phyloP scores from a whole-genome alignment of 35 echinoderm and acorn worm genomes.

The Apostichopus parvimensis region DNA sequence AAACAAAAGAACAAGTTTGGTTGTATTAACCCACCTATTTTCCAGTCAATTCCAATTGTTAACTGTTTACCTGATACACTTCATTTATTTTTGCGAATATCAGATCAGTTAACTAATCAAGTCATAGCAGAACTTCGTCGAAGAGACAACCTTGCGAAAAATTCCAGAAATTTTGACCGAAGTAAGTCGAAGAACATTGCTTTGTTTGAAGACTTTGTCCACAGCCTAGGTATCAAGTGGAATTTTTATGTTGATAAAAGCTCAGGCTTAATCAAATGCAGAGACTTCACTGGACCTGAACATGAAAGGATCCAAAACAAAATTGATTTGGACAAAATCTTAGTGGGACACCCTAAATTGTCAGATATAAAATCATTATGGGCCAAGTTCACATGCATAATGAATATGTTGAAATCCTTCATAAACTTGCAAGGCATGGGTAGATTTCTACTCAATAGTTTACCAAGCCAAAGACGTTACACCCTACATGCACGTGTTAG shows the following conservation, averaged over 20 bases:
- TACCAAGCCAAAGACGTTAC: constrained; percentile 49
- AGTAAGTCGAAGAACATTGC: constrained; percentile 37
- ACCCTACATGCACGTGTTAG: constrained; percentile 56
- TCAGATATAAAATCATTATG: constrained; percentile 16
- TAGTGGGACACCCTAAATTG: constrained; percentile 19
- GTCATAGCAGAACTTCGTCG: constrained; percentile 15
- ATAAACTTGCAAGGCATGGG: constrained; percentile 14
- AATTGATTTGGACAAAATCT: constrained; percentile 34
- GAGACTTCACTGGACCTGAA: constrained; percentile 51
- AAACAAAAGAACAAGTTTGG: constrained; percentile 30
- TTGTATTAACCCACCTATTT: constrained; percentile 50
- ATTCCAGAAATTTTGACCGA: constrained; percentile 45
- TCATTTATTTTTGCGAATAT: constrained; percentile 64
- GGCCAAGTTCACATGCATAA: constrained; percentile 3
- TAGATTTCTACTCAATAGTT: constrained; percentile 19
- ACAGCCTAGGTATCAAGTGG: constrained; percentile 40
- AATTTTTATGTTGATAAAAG: constrained; percentile 43
- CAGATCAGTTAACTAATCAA: constrained; percentile 59
- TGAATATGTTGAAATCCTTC: constrained; percentile 5
- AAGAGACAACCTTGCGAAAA: constrained; percentile 52
- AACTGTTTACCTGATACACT: constrained; percentile 54
- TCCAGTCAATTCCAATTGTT: constrained; percentile 49
- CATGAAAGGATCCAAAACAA: constrained; percentile 59
- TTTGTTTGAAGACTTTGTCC: constrained; percentile 54
- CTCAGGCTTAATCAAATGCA: constrained; percentile 2